These are phyloP conservation scores for Nomada lathburiana DNA, from an alignment of 2,888 invertebrate genomes.

Conservation along the genomic window DNA sequence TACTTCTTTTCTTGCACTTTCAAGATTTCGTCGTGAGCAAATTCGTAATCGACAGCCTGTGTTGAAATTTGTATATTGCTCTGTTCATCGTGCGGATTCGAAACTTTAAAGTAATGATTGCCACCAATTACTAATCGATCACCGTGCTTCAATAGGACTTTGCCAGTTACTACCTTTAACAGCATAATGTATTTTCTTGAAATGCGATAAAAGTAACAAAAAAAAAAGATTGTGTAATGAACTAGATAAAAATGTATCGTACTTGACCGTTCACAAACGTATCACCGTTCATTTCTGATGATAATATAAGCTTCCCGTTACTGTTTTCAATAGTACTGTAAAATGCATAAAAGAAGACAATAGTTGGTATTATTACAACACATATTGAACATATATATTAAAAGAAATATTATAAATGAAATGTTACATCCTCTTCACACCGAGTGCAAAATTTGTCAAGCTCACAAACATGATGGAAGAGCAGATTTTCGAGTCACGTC, in stretches of 20 bases:
- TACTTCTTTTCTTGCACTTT: conserved; percentile 85
- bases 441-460: not conserved
- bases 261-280: conserved; percentile 86
- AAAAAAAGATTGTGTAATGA: not conserved
- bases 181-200: not conserved
- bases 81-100: conserved; percentile 84
- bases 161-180: conserved; percentile 82
- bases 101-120: conserved; percentile 86
- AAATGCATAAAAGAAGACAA: conserved; percentile 40
- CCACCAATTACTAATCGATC: conserved; percentile 87
- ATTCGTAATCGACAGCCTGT: conserved; percentile 85
- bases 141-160: conserved; percentile 85
- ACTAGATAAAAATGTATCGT: conserved; percentile 22
- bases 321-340: conserved; percentile 85
- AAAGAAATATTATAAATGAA: not conserved
- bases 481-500: not conserved
- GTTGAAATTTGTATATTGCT: conserved; percentile 69
- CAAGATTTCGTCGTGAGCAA: conserved; percentile 86
- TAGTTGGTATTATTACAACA: conserved; percentile 1
- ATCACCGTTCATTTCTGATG: conserved; percentile 85
- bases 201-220: not conserved
- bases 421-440: not conserved
- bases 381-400: conserved; percentile 6
- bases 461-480: not conserved
- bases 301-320: conserved; percentile 84